These are phyloP conservation scores for Diabrotica balteata DNA, from an alignment of 2,888 invertebrate species.

Conservation along the genomic window DNA sequence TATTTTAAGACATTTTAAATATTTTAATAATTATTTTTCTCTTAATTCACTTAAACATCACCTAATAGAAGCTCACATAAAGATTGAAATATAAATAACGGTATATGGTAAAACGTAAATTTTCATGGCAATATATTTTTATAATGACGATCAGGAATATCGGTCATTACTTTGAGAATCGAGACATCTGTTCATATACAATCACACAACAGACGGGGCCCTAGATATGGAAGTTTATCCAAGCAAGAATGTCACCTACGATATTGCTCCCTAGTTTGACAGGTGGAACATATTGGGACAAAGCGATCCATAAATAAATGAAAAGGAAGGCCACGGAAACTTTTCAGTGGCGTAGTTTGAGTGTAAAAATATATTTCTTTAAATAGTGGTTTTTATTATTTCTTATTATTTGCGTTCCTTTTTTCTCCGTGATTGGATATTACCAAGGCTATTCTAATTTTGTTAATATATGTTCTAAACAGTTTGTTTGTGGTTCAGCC, in stretches of 20 bases:
- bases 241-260: neutral
- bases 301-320: neutral
- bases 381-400: too few relatives aligned
- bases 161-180: neutral
- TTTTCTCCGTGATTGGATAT: too few relatives aligned
- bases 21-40: too few relatives aligned
- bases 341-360: neutral
- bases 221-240: neutral
- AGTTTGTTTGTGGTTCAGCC: too few relatives aligned
- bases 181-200: slow-evolving; percentile 3
- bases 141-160: neutral
- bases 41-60: too few relatives aligned
- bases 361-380: too few relatives aligned
- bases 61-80: too few relatives aligned
- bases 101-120: neutral
- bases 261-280: neutral
- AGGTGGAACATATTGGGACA: slow-evolving; percentile 1
- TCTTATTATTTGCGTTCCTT: too few relatives aligned
- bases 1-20: too few relatives aligned
- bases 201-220: neutral
- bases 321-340: neutral
- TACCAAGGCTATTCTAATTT: too few relatives aligned
- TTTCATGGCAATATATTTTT: neutral
- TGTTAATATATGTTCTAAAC: too few relatives aligned
- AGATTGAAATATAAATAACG: neutral